phyloP scores from a whole-genome alignment of 2,113 vertebrate species.

The Dicrurus megarhynchus region DNA sequence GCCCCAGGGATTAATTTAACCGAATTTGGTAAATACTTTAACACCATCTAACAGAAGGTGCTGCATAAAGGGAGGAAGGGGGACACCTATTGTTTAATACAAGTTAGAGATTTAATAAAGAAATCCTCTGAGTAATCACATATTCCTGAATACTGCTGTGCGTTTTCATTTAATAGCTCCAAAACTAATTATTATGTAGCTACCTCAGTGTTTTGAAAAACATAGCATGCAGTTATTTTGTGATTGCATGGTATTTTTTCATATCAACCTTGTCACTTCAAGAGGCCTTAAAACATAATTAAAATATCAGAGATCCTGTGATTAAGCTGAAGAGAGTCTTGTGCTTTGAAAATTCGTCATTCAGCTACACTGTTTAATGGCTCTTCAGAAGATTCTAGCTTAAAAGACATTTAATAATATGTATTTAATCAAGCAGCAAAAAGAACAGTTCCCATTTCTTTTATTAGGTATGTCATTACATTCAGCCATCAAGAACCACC shows the following conservation, averaged over 20 bases:
- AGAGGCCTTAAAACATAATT: constrained; percentile 3
- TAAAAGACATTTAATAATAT: not conserved
- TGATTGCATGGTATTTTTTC: constrained; percentile 28
- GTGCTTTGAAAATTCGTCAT: not conserved
- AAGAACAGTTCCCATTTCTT: not conserved
- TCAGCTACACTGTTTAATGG: not conserved
- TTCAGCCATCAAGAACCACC: not conserved
- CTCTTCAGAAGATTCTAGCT: not conserved
- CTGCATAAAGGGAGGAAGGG: not conserved
- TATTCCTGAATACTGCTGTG: not conserved
- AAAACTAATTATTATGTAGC: constrained; percentile 37
- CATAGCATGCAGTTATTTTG: constrained; percentile 10
- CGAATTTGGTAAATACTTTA: not conserved
- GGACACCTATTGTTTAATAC: not conserved
- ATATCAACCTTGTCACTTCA: constrained; percentile 32
- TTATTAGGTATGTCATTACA: not conserved
- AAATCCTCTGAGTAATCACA: constrained; percentile 5
- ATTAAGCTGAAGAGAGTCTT: constrained; percentile 1
- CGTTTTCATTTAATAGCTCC: not conserved
- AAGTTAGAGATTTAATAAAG: constrained; percentile 10
- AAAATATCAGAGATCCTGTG: constrained; percentile 4
- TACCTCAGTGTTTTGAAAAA: constrained; percentile 28
- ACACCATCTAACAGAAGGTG: not conserved
- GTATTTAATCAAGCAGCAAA: constrained; percentile 4
- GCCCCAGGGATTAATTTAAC: not conserved